phyloP scores from a whole-genome alignment of 2,797 vertebrate genomes.

The Myotis myotis region DNA sequence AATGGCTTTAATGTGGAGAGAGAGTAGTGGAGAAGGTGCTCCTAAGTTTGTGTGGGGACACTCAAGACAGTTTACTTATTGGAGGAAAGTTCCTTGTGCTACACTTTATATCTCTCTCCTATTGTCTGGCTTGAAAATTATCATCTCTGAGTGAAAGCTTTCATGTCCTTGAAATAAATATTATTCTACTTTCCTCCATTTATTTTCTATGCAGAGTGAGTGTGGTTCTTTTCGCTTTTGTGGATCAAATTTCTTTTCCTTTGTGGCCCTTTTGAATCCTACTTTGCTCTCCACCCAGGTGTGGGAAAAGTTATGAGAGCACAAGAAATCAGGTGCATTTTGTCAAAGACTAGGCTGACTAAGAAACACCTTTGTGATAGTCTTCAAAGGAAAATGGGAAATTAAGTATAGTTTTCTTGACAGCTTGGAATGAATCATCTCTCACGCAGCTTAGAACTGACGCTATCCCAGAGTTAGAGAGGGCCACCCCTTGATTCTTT shows the following conservation, averaged over 20 bases:
- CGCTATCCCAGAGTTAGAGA: background rate
- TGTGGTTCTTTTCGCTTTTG: slow-evolving; percentile 24
- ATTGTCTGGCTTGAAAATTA: slow-evolving; percentile 2
- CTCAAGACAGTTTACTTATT: background rate
- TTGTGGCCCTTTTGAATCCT: slow-evolving; percentile 1
- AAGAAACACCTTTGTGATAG: background rate
- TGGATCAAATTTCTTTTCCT: background rate
- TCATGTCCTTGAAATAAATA: slow-evolving; percentile 56
- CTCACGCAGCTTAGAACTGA: background rate
- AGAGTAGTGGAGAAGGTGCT: background rate
- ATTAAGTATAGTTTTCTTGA: background rate
- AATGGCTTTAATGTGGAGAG: background rate
- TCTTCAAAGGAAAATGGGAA: background rate
- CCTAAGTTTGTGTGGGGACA: background rate
- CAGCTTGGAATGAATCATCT: background rate
- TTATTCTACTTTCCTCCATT: background rate
- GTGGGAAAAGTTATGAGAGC: background rate
- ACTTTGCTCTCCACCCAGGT: background rate
- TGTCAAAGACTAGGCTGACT: background rate
- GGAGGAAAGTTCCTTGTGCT: background rate
- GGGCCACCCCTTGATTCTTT: background rate
- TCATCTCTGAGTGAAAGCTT: slow-evolving; percentile 46
- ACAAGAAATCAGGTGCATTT: background rate
- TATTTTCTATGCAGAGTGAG: slow-evolving; percentile 4
- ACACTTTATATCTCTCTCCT: background rate